Evolutionary conservation across 2,797 vertebrate species (phyloP).

Genomic region (Pseudochaenichthys georgianus): DNA sequence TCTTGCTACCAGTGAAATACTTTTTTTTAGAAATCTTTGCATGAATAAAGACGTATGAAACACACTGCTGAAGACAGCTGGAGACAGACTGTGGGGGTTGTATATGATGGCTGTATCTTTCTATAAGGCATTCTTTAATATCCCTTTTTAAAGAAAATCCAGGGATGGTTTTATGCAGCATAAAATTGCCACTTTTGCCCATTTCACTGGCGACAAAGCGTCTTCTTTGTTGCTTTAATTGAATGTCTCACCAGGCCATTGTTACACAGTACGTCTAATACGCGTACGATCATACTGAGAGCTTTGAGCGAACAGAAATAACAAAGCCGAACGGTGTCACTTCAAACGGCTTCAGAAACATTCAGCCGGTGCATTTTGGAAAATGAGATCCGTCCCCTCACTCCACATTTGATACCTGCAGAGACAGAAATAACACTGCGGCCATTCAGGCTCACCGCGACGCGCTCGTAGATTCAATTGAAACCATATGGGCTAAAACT

Average conservation of each 20-base stretch:
- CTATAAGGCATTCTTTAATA: constrained; percentile 11
- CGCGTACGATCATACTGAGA: not conserved
- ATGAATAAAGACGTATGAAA: constrained; percentile 21
- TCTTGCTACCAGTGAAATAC: not conserved
- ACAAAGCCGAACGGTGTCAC: not conserved
- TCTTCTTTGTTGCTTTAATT: not conserved
- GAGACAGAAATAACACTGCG: not conserved
- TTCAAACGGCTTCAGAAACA: not conserved
- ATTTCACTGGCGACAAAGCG: constrained; percentile 4
- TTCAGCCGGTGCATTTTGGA: not conserved
- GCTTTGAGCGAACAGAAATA: constrained; percentile 3
- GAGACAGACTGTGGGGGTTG: constrained; percentile 9
- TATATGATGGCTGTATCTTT: constrained; percentile 14
- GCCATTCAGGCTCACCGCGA: not conserved
- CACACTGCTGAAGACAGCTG: not conserved
- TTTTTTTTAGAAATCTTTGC: constrained; percentile 17
- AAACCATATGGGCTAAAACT: not conserved
- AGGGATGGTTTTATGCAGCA: not conserved
- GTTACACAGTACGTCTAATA: constrained; percentile 1
- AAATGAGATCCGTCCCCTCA: not conserved
- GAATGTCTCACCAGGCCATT: not conserved
- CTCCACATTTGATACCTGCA: constrained; percentile 5
- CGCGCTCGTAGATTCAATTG: constrained; percentile 10
- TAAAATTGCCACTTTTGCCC: not conserved
- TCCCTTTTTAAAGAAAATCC: constrained; percentile 8